Conservation (phyloP, 2,797 vertebrate genomes). For the Enteromius fasciolatus region DNA sequence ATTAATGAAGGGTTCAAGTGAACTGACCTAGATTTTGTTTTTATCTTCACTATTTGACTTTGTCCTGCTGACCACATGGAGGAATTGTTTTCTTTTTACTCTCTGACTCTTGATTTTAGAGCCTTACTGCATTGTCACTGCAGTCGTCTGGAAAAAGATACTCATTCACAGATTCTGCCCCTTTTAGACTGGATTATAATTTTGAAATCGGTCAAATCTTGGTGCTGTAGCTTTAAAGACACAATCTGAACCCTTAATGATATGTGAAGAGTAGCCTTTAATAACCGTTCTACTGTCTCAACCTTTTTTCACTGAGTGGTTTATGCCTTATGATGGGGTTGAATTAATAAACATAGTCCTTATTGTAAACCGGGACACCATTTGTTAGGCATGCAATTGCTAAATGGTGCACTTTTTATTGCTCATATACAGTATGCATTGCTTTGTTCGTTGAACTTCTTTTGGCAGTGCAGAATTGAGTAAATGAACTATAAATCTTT, state of each 20-base stretch:
- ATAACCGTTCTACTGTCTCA: slow-evolving; percentile 35
- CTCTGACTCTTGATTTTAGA: neutral
- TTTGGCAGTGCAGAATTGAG: neutral
- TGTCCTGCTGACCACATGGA: neutral
- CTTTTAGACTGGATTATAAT: neutral
- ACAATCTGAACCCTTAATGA: slow-evolving; percentile 13
- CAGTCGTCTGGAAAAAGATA: neutral
- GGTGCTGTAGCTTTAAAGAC: slow-evolving; percentile 39
- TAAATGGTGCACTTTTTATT: neutral
- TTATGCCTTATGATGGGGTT: slow-evolving; percentile 36
- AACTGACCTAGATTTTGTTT: neutral
- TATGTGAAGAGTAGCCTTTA: neutral
- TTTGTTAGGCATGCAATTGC: neutral
- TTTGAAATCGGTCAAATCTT: slow-evolving; percentile 12
- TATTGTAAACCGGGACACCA: slow-evolving; percentile 12
- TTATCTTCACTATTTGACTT: slow-evolving; percentile 2
- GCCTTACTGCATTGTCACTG: neutral
- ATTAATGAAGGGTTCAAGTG: neutral
- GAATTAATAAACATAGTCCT: slow-evolving; percentile 4
- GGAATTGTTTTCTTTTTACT: neutral
- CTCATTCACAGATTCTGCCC: slow-evolving; percentile 23
- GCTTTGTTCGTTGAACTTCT: neutral
- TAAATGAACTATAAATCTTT: neutral
- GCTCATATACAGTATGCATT: neutral
- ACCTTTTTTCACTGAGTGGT: slow-evolving; percentile 19